Conservation (phyloP, 2,797 vertebrate genomes). For the Alfaro cultratus region DNA sequence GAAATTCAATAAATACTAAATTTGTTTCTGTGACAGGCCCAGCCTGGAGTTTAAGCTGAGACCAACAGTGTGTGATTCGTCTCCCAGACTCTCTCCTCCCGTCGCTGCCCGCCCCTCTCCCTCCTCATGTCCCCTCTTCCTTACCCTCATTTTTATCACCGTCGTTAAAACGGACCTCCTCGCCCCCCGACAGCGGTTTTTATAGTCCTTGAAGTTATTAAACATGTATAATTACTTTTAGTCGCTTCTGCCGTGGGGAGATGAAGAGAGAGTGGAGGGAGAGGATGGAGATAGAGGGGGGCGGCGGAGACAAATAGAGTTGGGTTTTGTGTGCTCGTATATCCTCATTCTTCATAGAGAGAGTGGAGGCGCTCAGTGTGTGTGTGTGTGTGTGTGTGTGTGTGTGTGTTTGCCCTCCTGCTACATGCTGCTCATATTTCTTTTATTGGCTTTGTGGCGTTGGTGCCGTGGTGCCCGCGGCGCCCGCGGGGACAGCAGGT, state of each 20-base stretch:
- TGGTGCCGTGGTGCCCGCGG: constrained; percentile 51
- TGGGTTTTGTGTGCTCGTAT: constrained; percentile 69
- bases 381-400: constrained; percentile 40
- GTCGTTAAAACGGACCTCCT: constrained; percentile 76
- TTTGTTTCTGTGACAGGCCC: too few species aligned
- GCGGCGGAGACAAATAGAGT: constrained; percentile 67
- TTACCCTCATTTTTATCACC: constrained; percentile 72
- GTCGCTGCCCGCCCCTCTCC: background rate
- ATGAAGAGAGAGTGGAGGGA: constrained; percentile 53
- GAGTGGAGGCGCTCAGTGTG: constrained; percentile 28
- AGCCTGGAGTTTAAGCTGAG: too few species aligned
- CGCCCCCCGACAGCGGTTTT: constrained; percentile 71
- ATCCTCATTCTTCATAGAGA: constrained; percentile 57
- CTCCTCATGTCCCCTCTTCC: constrained; percentile 46
- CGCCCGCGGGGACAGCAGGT: constrained; percentile 65
- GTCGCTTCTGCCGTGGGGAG: constrained; percentile 68
- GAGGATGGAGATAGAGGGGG: constrained; percentile 47
- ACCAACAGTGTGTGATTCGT: constrained; percentile 37
- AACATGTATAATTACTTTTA: constrained; percentile 82
- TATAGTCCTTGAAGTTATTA: constrained; percentile 82
- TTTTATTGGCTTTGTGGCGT: constrained; percentile 68
- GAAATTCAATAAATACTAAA: too few species aligned
- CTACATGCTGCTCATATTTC: constrained; percentile 67
- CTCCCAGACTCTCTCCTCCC: constrained; percentile 47
- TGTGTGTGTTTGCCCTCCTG: constrained; percentile 54